Percentiles rank a stretch among this genome's conserved stretches.
Evolutionary conservation across 2,797 vertebrate genomes (phyloP).

Genomic region (Rhinichthys osculus): DNA sequence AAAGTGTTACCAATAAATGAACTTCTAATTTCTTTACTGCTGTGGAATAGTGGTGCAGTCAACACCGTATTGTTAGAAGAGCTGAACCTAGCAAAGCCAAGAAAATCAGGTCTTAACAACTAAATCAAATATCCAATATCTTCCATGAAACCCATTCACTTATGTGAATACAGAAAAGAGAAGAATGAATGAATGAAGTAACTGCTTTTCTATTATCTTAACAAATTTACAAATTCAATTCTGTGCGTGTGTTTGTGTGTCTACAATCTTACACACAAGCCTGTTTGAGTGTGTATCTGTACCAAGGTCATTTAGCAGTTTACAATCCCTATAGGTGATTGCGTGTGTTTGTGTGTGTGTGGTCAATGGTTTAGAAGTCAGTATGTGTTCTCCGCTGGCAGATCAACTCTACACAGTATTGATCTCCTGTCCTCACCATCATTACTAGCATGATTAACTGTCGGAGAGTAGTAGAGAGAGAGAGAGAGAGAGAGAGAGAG

Average conservation of each 20-base stretch:
- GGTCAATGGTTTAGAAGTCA: constrained; percentile 40
- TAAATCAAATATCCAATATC: constrained; percentile 6
- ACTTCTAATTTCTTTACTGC: neutral
- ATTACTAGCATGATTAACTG: constrained; percentile 52
- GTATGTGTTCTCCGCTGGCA: constrained; percentile 34
- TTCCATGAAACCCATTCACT: constrained; percentile 25
- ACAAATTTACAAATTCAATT: neutral
- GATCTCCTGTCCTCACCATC: constrained; percentile 55
- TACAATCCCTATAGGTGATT: neutral
- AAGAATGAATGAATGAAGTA: constrained; percentile 4
- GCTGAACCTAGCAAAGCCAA: neutral
- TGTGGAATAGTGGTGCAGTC: neutral
- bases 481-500: neutral
- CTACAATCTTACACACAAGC: neutral
- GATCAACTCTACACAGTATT: constrained; percentile 40
- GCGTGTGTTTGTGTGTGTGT: constrained; percentile 18
- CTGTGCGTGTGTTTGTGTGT: neutral
- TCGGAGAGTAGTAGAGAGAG: neutral
- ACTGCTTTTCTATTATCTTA: neutral
- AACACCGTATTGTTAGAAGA: neutral
- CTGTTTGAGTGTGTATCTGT: neutral
- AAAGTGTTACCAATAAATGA: neutral
- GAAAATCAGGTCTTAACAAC: neutral
- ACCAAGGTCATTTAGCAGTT: constrained; percentile 25
- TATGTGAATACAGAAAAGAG: constrained; percentile 1